Evolutionary conservation across 2,888 invertebrate species (phyloP).

Genomic region (Ecliptopera silaceata): DNA sequence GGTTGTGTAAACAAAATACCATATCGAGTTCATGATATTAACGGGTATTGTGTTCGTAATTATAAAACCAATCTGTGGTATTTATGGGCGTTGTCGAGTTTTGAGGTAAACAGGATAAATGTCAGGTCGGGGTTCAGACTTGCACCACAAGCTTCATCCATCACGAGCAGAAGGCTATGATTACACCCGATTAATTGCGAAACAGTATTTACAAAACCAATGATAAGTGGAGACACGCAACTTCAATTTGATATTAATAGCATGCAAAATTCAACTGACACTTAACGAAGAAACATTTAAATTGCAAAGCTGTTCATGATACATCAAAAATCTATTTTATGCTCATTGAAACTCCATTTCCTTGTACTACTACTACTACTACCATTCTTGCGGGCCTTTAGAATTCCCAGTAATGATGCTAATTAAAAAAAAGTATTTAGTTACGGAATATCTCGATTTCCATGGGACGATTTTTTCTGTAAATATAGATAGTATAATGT

Average conservation of each 20-base stretch:
- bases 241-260: conserved; percentile 21
- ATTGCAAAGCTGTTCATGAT: no score
- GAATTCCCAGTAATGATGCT: no score
- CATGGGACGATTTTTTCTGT: no score
- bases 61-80: conserved; percentile 43
- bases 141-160: conserved; percentile 45
- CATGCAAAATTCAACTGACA: neutral
- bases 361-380: no score
- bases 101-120: conserved; percentile 29
- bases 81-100: conserved; percentile 38
- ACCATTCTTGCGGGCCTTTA: no score
- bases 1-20: conserved; percentile 16
- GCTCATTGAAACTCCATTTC: no score
- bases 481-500: no score
- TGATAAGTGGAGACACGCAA: conserved; percentile 30
- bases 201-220: conserved; percentile 36
- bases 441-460: no score
- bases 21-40: neutral
- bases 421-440: no score
- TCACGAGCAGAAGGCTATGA: conserved; percentile 48
- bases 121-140: conserved; percentile 23
- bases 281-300: neutral
- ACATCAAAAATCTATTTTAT: no score
- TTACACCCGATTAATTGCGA: conserved; percentile 49
- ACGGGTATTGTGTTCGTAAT: conserved; percentile 35